Evolutionary conservation across 2,113 vertebrate genomes (phyloP).

Genomic region (Spermophilus dauricus): DNA sequence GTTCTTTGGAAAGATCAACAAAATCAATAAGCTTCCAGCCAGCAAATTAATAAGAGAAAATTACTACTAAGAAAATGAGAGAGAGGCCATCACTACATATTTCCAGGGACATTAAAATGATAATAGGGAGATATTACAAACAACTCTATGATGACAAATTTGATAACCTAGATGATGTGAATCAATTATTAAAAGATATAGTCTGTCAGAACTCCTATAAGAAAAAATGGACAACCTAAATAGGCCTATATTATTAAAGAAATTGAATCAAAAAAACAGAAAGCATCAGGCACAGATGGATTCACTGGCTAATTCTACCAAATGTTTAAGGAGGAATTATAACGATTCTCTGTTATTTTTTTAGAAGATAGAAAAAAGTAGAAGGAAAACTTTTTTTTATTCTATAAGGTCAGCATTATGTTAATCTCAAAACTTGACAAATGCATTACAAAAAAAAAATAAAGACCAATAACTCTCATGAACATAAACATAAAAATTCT

Average conservation of each 20-base stretch:
- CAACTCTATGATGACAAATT: background rate
- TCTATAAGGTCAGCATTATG: background rate
- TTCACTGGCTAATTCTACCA: background rate
- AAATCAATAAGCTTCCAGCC: background rate
- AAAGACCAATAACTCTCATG: background rate
- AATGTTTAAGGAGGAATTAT: background rate
- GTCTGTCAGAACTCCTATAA: background rate
- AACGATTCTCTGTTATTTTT: background rate
- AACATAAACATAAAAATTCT: background rate
- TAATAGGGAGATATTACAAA: background rate
- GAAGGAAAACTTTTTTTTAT: background rate
- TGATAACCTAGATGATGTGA: background rate
- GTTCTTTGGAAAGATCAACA: background rate
- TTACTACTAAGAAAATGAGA: background rate
- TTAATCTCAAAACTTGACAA: background rate
- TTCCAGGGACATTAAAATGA: background rate
- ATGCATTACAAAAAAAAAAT: background rate
- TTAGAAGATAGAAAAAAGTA: background rate
- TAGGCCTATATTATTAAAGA: background rate
- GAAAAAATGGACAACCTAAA: background rate
- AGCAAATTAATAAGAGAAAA: background rate
- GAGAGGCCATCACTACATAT: background rate
- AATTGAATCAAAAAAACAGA: background rate
- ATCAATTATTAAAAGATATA: background rate
- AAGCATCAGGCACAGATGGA: background rate